Percentiles rank a stretch among this genome's conserved stretches.
Evolutionary conservation across 2,888 invertebrate genomes (phyloP).

Genomic region (Spilosoma lubricipeda): DNA sequence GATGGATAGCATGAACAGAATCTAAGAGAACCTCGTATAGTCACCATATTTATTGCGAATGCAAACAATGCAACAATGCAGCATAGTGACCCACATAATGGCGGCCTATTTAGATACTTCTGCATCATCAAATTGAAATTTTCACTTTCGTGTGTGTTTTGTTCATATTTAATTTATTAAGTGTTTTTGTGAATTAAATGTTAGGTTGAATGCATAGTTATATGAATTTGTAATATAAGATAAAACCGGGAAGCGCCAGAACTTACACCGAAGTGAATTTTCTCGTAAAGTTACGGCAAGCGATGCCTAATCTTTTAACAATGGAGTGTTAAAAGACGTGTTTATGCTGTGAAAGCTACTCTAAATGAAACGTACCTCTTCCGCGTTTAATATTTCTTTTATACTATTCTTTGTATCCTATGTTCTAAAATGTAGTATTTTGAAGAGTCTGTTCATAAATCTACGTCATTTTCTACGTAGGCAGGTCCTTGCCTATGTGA

Average conservation of each 20-base stretch:
- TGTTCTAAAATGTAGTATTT: background rate
- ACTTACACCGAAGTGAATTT: conserved; percentile 14
- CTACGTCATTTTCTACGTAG: background rate
- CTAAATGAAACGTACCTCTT: conserved; percentile 40
- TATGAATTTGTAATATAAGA: no score
- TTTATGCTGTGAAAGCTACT: conserved; percentile 39
- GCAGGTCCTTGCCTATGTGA: no score
- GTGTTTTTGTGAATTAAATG: background rate
- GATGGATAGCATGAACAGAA: no score
- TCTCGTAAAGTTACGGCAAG: conserved; percentile 22
- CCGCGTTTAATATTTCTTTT: conserved; percentile 24
- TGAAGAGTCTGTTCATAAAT: background rate
- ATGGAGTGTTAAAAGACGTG: conserved; percentile 38
- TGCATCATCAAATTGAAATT: background rate
- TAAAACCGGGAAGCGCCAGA: conserved; percentile 11
- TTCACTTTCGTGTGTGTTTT: background rate
- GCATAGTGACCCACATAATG: no score
- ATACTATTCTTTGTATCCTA: background rate
- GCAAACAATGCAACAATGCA: no score
- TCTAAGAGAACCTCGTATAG: no score
- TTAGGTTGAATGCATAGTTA: background rate
- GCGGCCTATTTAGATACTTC: no score
- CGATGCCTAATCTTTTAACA: conserved; percentile 31
- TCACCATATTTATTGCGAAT: no score
- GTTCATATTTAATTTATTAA: background rate